A percentile compares a stretch with the other conserved stretches of the same genome.
Evolutionary conservation across 2,113 vertebrate species (phyloP).

Genomic region (Emydura subglobosa): DNA sequence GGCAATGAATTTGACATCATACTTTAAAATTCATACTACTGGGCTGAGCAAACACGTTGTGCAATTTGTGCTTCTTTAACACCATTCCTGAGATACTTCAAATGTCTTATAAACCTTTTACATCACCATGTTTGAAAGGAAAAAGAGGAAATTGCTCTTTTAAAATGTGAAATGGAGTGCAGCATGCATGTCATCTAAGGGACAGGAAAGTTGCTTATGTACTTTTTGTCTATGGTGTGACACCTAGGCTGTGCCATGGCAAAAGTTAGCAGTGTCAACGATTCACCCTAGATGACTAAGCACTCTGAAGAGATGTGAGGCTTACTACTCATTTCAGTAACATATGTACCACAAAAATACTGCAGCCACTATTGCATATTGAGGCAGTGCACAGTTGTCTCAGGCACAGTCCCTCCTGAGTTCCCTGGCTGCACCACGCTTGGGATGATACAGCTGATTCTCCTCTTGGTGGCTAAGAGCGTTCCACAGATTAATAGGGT

Average conservation of each 20-base stretch:
- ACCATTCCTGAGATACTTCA: constrained; percentile 42
- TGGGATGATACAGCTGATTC: not conserved
- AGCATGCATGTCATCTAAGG: constrained; percentile 66
- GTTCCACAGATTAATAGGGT: no score
- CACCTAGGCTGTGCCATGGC: constrained; percentile 53
- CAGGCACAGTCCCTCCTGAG: constrained; percentile 13
- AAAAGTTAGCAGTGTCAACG: constrained; percentile 53
- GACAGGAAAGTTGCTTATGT: constrained; percentile 52
- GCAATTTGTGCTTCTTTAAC: constrained; percentile 41
- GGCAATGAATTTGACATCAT: constrained; percentile 58
- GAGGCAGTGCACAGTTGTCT: not conserved
- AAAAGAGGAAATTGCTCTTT: constrained; percentile 62
- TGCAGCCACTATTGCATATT: constrained; percentile 1
- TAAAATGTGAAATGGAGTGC: constrained; percentile 42
- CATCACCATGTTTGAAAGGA: constrained; percentile 45
- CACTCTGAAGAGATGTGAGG: not conserved
- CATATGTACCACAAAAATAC: constrained; percentile 52
- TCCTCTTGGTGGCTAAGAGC: no score
- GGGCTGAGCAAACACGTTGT: constrained; percentile 57
- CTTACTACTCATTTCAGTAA: constrained; percentile 26
- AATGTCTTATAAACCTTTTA: constrained; percentile 63
- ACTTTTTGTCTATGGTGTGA: constrained; percentile 71
- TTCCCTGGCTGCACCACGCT: constrained; percentile 48
- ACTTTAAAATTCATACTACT: constrained; percentile 52
- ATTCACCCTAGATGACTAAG: constrained; percentile 52